A percentile compares a stretch with the other conserved stretches of the same genome.
These are phyloP conservation scores for Cerastis leucographa DNA, from an alignment of 2,888 invertebrate genomes.

Conservation along the genomic window DNA sequence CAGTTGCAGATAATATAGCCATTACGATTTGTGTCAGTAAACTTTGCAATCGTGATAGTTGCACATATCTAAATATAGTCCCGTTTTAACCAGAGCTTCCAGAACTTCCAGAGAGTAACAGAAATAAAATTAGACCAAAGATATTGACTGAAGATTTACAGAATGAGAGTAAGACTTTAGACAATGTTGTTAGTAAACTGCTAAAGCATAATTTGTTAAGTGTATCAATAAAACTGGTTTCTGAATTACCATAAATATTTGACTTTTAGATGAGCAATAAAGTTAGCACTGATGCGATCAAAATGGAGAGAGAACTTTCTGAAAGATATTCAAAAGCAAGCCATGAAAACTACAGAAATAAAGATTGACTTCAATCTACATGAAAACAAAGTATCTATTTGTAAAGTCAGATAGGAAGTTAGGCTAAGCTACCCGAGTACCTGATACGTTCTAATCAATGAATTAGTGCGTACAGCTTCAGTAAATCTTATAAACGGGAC, in stretches of 20 bases:
- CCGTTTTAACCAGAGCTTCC: slow-evolving; percentile 16
- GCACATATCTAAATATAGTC: slow-evolving; percentile 28
- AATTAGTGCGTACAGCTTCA: slow-evolving; percentile 37
- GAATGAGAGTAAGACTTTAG: slow-evolving; percentile 18
- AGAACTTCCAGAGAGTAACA: slow-evolving; percentile 37
- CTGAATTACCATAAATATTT: slow-evolving; percentile 7
- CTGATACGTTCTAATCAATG: slow-evolving; percentile 44
- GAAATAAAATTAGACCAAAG: slow-evolving; percentile 31
- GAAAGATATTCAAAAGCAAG: not conserved
- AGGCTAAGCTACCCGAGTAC: slow-evolving; percentile 21
- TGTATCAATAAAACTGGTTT: slow-evolving; percentile 17
- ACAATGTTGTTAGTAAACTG: slow-evolving; percentile 14
- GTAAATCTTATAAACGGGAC: slow-evolving; percentile 57
- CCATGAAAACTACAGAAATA: not conserved
- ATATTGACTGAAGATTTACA: slow-evolving; percentile 16
- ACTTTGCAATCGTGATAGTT: slow-evolving; percentile 18
- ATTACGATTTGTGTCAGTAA: slow-evolving; percentile 30
- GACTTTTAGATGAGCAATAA: slow-evolving; percentile 2
- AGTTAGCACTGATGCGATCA: not conserved
- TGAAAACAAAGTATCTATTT: not conserved
- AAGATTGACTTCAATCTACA: not conserved
- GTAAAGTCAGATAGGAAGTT: not conserved
- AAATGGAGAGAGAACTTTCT: not conserved
- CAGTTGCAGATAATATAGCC: slow-evolving; percentile 5
- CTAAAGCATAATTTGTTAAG: not conserved